Evolutionary conservation across 2,113 vertebrate genomes (phyloP), one percentile per base, ranked within the genome.

Genomic region (Heliornis fulica): DNA sequence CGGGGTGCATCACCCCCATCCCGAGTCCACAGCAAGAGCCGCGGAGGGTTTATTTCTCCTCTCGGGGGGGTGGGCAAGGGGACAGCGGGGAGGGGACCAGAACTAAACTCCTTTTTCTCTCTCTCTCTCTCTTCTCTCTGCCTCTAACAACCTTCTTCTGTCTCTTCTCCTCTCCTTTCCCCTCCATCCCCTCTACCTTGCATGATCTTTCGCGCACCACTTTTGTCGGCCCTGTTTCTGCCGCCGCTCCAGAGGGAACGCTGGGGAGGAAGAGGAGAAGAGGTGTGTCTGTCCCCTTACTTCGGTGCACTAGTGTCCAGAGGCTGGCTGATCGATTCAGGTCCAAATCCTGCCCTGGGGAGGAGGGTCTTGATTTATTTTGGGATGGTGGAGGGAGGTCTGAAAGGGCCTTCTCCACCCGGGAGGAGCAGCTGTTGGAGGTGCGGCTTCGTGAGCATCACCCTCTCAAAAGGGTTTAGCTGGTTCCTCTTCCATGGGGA

Each of bases 251-350:
- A 99, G 99, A 98, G 98, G 98, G 98, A 98, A 98, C 97, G 89
- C 98, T 98, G 99, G 98, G 98, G 98, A 99, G 98, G 98, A 99
- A 98, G 98, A 99, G 98, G 98, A 98, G 87, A 97, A 98, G 98
- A 99, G 99, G 99, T 99, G 98, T 97, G 99, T 99, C 98, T 97
- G 97, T 97, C 97, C 95, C 72, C 72, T 57, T 96, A 72, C 97
- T 94, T 92, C 56, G 74, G 90, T 93, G 66, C 93, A 20, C 82
- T 63, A 81, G 81, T n/a, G 56, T 31, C 83, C 59, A 12, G 75
- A 64, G 84, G 7, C 83, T 2, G 12, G 3, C 0, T n/a, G 26
- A 81, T 94, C 89, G 1, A 71, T 91, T 83, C 65, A 46, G 61
- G 36, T 50, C 95, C 94, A 92, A 23, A 91, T 48, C 53, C 74